phyloP scores from a whole-genome alignment of 2,797 vertebrate species.

The Pantherophis vulpinus region DNA sequence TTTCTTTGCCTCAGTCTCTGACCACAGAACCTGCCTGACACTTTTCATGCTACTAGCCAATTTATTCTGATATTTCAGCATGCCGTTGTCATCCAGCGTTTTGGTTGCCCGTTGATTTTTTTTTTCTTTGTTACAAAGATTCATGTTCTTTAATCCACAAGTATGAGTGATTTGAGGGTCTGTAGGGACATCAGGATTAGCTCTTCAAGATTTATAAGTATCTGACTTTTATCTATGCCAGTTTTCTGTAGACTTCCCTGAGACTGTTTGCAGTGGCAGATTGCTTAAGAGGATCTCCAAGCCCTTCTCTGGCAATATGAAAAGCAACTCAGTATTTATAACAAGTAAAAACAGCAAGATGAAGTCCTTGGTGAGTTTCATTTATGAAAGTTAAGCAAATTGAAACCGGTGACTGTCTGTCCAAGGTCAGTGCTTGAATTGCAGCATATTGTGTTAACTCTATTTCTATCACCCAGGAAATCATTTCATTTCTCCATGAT shows the following conservation, averaged over 20 bases:
- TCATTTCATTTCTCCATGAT: neutral
- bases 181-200: neutral
- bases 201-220: neutral
- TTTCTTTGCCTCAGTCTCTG: neutral
- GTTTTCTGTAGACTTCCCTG: neutral
- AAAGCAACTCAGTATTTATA: neutral
- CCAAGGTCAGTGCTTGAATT: neutral
- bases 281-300: neutral
- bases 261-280: neutral
- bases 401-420: neutral
- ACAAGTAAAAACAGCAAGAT: neutral
- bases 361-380: neutral
- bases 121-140: neutral
- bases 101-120: neutral
- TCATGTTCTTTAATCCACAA: neutral
- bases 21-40: neutral
- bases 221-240: neutral
- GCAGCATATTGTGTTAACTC: accelerated
- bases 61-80: neutral
- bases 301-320: neutral
- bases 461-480: neutral
- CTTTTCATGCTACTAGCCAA: neutral
- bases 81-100: neutral
- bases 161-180: neutral
- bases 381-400: neutral